A percentile compares a stretch with the other conserved stretches of the same genome.
Conservation (phyloP, 2,113 vertebrate genomes). For the Lanius collurio region DNA sequence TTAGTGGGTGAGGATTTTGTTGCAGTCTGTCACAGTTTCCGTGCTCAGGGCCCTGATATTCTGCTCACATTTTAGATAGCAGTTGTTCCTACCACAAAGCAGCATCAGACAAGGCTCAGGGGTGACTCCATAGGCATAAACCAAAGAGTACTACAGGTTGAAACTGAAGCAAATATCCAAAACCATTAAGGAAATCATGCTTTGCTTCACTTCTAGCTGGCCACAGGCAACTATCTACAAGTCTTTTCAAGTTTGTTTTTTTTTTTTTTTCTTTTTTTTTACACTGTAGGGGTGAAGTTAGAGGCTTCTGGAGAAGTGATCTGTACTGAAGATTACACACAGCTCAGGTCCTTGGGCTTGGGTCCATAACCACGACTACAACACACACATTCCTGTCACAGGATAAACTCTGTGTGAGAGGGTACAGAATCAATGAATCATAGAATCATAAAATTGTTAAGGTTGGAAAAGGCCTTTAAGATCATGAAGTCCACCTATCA, state of each 20-base stretch:
- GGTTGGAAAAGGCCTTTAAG: background rate
- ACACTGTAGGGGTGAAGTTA: rapidly evolving
- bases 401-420: background rate
- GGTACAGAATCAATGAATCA: background rate
- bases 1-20: background rate
- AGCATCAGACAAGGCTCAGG: background rate
- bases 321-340: background rate
- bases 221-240: background rate
- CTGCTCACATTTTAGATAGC: background rate
- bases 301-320: background rate
- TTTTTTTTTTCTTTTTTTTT: background rate
- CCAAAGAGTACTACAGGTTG: background rate
- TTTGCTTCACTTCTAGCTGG: background rate
- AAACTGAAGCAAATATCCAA: background rate
- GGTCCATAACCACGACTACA: background rate
- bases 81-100: background rate
- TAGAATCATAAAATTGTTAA: background rate
- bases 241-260: background rate
- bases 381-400: background rate
- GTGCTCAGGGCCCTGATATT: background rate
- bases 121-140: background rate
- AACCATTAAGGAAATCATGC: background rate
- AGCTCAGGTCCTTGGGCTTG: background rate
- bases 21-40: background rate
- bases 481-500: background rate